Base-by-base conservation (phyloP, 2,888 invertebrate genomes). In the Volucella bombylans region DNA sequence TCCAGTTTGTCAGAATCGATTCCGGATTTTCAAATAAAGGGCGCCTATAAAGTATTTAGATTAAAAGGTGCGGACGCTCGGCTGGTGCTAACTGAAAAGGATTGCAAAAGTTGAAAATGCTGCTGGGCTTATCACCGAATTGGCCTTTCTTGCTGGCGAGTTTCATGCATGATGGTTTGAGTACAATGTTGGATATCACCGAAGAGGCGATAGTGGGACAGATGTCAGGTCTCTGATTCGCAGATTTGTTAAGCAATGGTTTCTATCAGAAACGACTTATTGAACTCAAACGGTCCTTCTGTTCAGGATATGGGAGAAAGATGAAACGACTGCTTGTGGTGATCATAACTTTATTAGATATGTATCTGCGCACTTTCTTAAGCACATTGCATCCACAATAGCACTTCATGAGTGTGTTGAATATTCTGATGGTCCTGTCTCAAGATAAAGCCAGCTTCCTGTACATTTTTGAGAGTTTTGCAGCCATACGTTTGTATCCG, bases 61-160 rank as follows among this genome's bases (percentile, higher is more conserved):
- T 74, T 87, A 82, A 2, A 88, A 90, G 68, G 90, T 92, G 41
- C 89, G 91, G 10, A 83, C 89, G 2, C 74, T 91, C 11, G 88
- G 91, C 6, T 92, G 92, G 92, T 89, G 89, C 12, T 85, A 90
- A 14, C 77, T 91, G 14, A 88, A 87, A 4, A 87, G 89, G 50
- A 81, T 90, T 4, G 82, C 87, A 6, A 69, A 64, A n/a, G 71
- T 59, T n/a, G 64, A 86, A 18, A 82, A 87, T 0, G 87, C 87
- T 8, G 81, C 59, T 43, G 64, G 15, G 41, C 86, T 65, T 0
- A 74, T 85, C 12, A 47, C 14, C 8, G 89, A 89, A 1, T 82
- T 91, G 14, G 87, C 88, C 1, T 90, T 88, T 85, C 80, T 91
- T 15, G 91, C 91, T 0, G 91, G 91, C 0, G 92, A 91, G 0